phyloP scores from a whole-genome alignment of 2,888 invertebrate species.

The Blastobasis lacticolella region DNA sequence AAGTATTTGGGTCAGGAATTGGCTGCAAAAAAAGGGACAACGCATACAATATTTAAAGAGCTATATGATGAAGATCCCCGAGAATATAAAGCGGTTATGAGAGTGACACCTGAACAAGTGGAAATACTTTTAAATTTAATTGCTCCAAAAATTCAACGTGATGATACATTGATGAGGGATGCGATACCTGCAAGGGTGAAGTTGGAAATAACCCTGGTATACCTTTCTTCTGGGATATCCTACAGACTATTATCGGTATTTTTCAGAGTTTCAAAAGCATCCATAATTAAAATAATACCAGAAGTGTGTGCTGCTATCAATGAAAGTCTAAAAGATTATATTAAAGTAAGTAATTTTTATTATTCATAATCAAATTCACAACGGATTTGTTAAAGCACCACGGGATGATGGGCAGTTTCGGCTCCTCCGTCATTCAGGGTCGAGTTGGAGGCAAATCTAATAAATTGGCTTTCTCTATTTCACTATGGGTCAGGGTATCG shows the following conservation, averaged over 20 bases:
- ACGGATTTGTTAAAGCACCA: slow-evolving; percentile 7
- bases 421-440: too few relatives aligned
- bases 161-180: background rate
- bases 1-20: slow-evolving; percentile 10
- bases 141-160: background rate
- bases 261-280: slow-evolving; percentile 13
- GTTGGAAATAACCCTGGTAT: slow-evolving; percentile 5
- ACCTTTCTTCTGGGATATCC: slow-evolving; percentile 9
- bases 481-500: too few relatives aligned
- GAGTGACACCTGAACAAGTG: background rate
- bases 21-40: slow-evolving; percentile 3
- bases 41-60: slow-evolving; percentile 13
- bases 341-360: slow-evolving; percentile 12
- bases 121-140: background rate
- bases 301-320: slow-evolving; percentile 13
- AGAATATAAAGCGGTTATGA: slow-evolving; percentile 5
- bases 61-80: slow-evolving; percentile 14
- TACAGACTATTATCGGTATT: slow-evolving; percentile 9
- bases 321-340: slow-evolving; percentile 9
- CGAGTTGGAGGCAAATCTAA: too few relatives aligned
- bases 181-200: slow-evolving; percentile 1
- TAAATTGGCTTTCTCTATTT: too few relatives aligned
- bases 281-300: slow-evolving; percentile 12
- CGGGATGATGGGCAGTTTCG: too few relatives aligned
- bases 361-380: slow-evolving; percentile 3